phyloP scores from a whole-genome alignment of 2,113 vertebrate genomes.

The Suricata suricatta region DNA sequence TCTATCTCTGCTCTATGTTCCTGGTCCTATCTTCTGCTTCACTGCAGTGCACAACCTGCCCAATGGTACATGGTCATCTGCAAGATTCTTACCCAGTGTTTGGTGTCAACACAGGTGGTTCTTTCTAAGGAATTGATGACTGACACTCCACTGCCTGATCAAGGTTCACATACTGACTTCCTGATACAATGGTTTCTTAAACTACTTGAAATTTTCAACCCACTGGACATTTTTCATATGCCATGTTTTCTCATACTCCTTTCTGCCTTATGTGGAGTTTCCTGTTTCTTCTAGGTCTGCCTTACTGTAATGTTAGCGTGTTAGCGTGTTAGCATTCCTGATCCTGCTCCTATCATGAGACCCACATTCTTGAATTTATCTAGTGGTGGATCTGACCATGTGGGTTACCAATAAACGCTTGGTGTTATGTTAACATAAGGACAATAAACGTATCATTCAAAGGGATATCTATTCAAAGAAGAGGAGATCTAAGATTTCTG shows the following conservation, averaged over 20 bases:
- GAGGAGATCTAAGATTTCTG: background rate
- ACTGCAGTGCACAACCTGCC: background rate
- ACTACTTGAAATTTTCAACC: background rate
- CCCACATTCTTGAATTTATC: background rate
- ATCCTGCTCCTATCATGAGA: background rate
- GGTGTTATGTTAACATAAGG: background rate
- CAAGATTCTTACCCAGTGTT: background rate
- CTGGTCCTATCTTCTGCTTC: background rate
- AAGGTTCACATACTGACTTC: background rate
- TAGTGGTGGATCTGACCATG: background rate
- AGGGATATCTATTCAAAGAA: background rate
- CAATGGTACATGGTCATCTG: fast-evolving
- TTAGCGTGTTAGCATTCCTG: too few relatives aligned
- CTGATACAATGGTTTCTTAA: background rate
- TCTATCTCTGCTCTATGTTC: background rate
- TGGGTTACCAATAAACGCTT: background rate
- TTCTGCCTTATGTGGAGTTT: background rate
- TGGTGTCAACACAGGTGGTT: background rate
- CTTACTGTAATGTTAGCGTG: background rate
- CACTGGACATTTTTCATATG: background rate
- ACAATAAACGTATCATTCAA: background rate
- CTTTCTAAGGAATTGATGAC: background rate
- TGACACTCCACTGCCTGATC: background rate
- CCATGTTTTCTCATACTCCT: background rate
- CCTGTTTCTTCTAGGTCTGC: background rate